phyloP scores from a whole-genome alignment of 2,797 vertebrate species.

The Triplophysa yarkandensis region DNA sequence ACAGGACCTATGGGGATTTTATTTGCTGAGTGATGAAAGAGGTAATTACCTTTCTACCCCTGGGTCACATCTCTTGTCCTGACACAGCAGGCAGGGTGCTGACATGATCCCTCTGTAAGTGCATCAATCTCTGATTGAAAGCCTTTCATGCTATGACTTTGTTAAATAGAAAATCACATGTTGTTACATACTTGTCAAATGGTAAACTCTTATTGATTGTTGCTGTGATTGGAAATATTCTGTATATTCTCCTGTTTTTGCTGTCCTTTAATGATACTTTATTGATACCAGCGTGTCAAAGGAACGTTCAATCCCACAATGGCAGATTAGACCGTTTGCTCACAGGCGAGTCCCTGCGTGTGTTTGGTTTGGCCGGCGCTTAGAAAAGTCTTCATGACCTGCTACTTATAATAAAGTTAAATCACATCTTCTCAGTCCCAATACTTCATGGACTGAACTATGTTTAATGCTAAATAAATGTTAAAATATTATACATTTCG shows the following conservation, averaged over 20 bases:
- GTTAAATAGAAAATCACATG: conserved; percentile 17
- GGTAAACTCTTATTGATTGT: neutral
- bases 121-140: conserved; percentile 35
- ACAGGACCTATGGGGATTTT: conserved; percentile 48
- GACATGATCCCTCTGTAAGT: conserved; percentile 46
- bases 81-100: conserved; percentile 51
- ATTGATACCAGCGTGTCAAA: neutral
- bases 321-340: neutral
- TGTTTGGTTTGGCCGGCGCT: neutral
- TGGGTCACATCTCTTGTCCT: conserved; percentile 52
- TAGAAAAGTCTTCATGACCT: neutral
- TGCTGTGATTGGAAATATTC: neutral
- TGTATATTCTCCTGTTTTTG: neutral
- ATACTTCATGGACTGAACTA: neutral
- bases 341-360: neutral
- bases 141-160: conserved; percentile 35
- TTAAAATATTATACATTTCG: neutral
- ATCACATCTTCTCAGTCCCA: neutral
- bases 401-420: neutral
- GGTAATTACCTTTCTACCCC: conserved; percentile 56
- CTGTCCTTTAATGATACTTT: neutral
- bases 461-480: neutral
- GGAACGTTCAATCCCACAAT: neutral
- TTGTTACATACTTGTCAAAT: neutral
- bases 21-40: conserved; percentile 57